These are phyloP conservation scores for Stenchaetothrips biformis DNA, from an alignment of 2,888 invertebrate genomes.

Conservation along the genomic window DNA sequence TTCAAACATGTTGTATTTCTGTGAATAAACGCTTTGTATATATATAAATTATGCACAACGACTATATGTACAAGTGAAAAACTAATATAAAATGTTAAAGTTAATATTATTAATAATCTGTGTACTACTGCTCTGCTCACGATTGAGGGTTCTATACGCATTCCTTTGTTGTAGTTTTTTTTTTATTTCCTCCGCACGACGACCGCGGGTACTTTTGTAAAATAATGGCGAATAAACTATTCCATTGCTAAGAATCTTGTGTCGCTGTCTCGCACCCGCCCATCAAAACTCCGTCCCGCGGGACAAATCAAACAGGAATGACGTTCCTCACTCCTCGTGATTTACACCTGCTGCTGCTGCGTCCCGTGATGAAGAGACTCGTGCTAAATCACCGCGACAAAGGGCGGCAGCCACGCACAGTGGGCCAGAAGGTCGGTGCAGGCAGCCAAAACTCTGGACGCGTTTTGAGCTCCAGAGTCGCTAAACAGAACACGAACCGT, in stretches of 20 bases:
- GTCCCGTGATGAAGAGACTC: neutral
- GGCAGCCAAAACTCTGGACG: no score
- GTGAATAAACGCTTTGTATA: constrained; percentile 17
- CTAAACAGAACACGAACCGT: no score
- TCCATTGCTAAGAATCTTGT: neutral
- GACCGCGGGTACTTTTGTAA: constrained; percentile 7
- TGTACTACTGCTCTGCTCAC: neutral
- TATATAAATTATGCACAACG: constrained; percentile 15
- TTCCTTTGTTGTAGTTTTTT: neutral
- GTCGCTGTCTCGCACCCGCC: neutral
- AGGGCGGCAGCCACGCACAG: neutral
- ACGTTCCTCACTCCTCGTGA: neutral
- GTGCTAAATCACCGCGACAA: neutral
- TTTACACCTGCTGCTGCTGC: constrained; percentile 15
- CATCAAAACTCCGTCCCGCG: no score
- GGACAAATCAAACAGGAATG: neutral
- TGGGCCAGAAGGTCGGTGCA: no score
- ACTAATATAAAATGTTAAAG: constrained; percentile 24
- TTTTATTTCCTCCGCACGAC: neutral
- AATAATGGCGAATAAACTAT: constrained; percentile 13
- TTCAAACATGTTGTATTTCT: constrained; percentile 14
- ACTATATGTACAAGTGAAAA: constrained; percentile 13
- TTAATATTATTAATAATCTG: neutral
- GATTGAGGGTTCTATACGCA: neutral
- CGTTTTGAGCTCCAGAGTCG: no score